Evolutionary conservation across 2,888 invertebrate genomes (phyloP).

Genomic region (Sesamia inferens): DNA sequence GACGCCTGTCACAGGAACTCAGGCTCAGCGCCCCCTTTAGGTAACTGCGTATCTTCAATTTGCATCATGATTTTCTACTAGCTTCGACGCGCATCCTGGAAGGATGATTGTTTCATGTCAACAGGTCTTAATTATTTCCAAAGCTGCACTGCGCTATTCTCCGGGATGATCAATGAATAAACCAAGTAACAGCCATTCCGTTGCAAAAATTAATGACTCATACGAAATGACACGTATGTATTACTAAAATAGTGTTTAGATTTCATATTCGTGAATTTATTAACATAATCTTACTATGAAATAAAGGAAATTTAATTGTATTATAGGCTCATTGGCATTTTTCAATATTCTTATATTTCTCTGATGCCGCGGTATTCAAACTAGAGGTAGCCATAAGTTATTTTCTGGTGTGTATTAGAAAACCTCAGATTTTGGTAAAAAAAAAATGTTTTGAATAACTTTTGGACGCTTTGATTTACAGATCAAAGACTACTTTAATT

Average conservation of each 20-base stretch:
- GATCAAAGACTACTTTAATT: neutral
- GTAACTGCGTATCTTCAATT: conserved; percentile 1
- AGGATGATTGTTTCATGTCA: neutral
- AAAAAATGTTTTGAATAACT: neutral
- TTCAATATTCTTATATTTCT: neutral
- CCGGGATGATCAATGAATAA: neutral
- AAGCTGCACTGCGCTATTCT: neutral
- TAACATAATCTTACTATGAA: no score
- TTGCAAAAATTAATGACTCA: neutral
- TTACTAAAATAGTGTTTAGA: no score
- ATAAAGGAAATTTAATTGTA: no score
- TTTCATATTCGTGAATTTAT: no score
- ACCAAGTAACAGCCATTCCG: neutral
- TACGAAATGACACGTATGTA: no score
- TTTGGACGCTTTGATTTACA: neutral
- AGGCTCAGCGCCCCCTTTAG: neutral
- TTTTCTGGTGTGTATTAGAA: no score
- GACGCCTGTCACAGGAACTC: neutral
- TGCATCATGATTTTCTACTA: conserved; percentile 40
- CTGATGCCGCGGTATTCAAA: neutral
- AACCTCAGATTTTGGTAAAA: neutral
- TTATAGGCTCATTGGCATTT: neutral
- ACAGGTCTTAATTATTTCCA: conserved; percentile 9
- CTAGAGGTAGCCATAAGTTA: no score
- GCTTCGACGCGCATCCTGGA: conserved; percentile 16